Conservation (phyloP, 2,113 vertebrate species). For the Hepsetus odoe region DNA sequence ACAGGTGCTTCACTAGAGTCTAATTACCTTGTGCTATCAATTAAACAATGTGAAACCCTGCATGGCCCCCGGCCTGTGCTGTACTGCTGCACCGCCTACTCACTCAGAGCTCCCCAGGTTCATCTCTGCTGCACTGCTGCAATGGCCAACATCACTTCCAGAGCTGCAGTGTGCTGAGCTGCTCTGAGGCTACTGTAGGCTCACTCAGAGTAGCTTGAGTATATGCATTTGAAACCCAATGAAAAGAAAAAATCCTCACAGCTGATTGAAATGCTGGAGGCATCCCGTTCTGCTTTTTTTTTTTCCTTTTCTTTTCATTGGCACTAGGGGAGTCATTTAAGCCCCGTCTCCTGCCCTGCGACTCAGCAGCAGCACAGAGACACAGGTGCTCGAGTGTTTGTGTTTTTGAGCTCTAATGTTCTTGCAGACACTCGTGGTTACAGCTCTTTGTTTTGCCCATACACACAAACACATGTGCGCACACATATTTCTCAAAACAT, state of each 20-base stretch:
- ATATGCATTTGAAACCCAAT: constrained; percentile 15
- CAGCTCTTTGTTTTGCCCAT: constrained; percentile 71
- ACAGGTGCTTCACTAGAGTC: constrained; percentile 75
- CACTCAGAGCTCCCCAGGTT: constrained; percentile 44
- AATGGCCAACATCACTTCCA: neutral
- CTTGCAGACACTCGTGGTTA: constrained; percentile 75
- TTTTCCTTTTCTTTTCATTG: constrained; percentile 20
- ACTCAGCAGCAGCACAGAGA: constrained; percentile 61
- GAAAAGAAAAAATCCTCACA: constrained; percentile 18
- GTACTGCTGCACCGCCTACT: constrained; percentile 60
- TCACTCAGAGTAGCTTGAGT: neutral
- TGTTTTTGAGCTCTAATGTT: constrained; percentile 74
- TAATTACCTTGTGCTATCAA: constrained; percentile 79
- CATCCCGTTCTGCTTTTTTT: constrained; percentile 37
- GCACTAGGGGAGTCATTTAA: constrained; percentile 52
- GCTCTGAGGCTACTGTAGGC: neutral
- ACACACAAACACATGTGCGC: constrained; percentile 40
- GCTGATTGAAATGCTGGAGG: constrained; percentile 37
- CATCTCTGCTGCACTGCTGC: neutral
- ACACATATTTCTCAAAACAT: constrained; percentile 40
- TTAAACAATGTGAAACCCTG: constrained; percentile 68
- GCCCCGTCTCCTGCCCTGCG: constrained; percentile 55
- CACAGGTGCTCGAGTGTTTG: constrained; percentile 75
- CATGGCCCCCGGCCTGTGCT: constrained; percentile 67
- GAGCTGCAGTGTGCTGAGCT: neutral